Evolutionary conservation across 2,888 invertebrate species (phyloP).

Genomic region (Steinernema scapterisci): DNA sequence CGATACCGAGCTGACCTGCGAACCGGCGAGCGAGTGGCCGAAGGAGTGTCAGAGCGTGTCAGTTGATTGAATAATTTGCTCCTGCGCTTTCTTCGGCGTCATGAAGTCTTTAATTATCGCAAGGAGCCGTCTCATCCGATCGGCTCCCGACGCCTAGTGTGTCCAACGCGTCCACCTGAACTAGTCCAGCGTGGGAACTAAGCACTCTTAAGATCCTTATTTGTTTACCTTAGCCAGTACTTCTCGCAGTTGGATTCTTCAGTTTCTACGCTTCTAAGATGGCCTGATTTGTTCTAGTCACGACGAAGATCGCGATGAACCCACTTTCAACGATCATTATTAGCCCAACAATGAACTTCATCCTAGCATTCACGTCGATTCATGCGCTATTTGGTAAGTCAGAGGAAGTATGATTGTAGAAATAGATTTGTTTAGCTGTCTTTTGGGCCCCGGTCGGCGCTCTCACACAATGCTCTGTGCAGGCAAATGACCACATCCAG

Average conservation of each 20-base stretch:
- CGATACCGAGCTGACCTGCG: slow-evolving; percentile 11
- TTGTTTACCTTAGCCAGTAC: background rate
- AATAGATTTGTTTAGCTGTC: too few relatives aligned
- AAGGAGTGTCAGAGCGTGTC: slow-evolving; percentile 14
- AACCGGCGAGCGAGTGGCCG: too few relatives aligned
- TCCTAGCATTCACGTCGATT: background rate
- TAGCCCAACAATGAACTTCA: too few relatives aligned
- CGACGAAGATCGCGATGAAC: background rate
- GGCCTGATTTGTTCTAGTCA: background rate
- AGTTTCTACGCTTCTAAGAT: background rate
- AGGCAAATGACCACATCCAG: slow-evolving; percentile 58
- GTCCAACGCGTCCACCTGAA: background rate
- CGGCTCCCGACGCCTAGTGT: background rate
- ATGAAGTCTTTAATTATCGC: slow-evolving; percentile 18
- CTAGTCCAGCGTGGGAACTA: slow-evolving; percentile 19
- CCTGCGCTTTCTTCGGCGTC: background rate
- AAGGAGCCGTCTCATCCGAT: slow-evolving; percentile 9
- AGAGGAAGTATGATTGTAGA: too few relatives aligned
- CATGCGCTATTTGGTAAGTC: background rate
- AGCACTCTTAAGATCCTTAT: background rate
- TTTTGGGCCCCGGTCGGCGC: background rate
- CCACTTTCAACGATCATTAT: background rate
- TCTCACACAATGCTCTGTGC: slow-evolving; percentile 50
- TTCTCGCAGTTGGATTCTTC: background rate
- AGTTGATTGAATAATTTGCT: slow-evolving; percentile 12